Conservation (phyloP, 1,140 invertebrate species). For the Onthophagus taurus region DNA sequence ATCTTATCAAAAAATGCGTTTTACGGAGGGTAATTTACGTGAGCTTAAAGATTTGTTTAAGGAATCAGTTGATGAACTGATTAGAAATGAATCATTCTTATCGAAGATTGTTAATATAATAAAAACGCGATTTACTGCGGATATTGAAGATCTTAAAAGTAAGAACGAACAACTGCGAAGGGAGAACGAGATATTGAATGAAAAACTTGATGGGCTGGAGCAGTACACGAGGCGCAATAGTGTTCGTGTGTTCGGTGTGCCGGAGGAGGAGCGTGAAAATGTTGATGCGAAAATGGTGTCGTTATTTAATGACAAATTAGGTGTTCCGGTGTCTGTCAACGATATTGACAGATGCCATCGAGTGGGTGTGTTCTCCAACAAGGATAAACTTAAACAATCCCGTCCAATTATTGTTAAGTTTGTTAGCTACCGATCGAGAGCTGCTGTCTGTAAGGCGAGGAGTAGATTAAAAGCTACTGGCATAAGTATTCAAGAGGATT, state of each 20-base stretch:
- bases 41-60: too few species aligned
- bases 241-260: neutral
- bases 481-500: neutral
- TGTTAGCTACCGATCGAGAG: neutral
- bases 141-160: too few species aligned
- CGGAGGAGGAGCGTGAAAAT: neutral
- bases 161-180: too few species aligned
- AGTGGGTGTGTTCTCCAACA: too few species aligned
- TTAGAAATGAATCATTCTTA: too few species aligned
- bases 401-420: neutral
- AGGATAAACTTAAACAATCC: neutral
- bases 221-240: neutral
- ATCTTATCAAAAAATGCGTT: too few species aligned
- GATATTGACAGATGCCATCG: conserved; percentile 1
- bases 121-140: too few species aligned
- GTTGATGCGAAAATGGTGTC: neutral
- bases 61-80: too few species aligned
- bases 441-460: neutral
- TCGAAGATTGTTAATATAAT: too few species aligned
- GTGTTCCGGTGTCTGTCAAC: neutral
- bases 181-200: neutral
- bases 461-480: neutral
- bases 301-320: neutral
- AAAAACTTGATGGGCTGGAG: neutral
- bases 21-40: too few species aligned